phyloP scores from a whole-genome alignment of 2,113 vertebrate species.

The Rissa tridactyla region DNA sequence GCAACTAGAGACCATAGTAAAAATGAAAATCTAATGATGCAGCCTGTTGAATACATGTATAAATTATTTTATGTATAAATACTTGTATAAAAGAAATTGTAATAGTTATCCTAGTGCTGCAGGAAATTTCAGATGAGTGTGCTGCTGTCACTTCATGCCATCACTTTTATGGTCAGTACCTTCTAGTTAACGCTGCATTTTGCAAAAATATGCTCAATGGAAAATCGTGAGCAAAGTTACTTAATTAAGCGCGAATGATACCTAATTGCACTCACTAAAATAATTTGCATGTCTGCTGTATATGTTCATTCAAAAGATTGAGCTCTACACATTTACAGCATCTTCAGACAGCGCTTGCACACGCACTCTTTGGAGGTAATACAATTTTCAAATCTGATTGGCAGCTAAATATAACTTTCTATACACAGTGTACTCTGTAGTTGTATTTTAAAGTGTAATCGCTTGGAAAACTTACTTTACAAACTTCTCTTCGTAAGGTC shows the following conservation, averaged over 20 bases:
- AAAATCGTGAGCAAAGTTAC: background rate
- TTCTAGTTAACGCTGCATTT: background rate
- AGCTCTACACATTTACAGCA: background rate
- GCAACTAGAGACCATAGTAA: background rate
- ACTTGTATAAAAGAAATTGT: background rate
- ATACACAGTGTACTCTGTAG: background rate
- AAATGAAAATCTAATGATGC: background rate
- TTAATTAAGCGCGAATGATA: background rate
- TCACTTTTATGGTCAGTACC: background rate
- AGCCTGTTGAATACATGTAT: background rate
- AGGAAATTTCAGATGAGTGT: background rate
- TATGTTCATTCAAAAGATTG: background rate
- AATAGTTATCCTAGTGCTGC: background rate
- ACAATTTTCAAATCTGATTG: background rate
- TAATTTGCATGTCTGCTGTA: background rate
- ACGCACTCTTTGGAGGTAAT: fast-evolving
- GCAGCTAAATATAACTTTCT: background rate
- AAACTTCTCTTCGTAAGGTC: conserved; percentile 76
- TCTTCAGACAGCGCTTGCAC: background rate
- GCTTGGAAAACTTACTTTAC: background rate
- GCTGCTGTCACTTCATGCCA: background rate
- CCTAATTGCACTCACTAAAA: background rate
- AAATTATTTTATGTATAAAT: background rate
- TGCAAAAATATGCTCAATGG: background rate
- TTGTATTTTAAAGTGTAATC: background rate